Conservation (phyloP, 2,797 vertebrate species). For the Liparis tanakae region DNA sequence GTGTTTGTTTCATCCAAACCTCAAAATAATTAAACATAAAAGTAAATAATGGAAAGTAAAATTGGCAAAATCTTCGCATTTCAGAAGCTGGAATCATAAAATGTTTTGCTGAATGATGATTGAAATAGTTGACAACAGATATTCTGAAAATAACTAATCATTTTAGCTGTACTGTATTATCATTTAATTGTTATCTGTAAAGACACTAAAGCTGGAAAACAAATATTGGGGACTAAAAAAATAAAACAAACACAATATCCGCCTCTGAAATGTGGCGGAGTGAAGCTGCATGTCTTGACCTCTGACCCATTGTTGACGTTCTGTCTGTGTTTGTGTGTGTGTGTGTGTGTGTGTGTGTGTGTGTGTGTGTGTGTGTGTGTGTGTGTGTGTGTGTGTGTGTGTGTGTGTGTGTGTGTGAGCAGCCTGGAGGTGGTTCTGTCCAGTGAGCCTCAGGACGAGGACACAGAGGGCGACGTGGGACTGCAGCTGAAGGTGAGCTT, state of each 20-base stretch:
- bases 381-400: too few species aligned
- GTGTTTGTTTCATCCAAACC: not conserved
- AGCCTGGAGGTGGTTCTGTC: conserved; percentile 89
- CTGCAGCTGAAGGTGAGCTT: conserved; percentile 89
- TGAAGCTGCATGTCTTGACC: not conserved
- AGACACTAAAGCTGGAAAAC: too few species aligned
- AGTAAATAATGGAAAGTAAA: not conserved
- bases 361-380: too few species aligned
- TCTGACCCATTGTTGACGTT: not conserved
- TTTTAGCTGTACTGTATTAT: too few species aligned
- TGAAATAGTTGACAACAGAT: too few species aligned
- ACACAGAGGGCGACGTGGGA: conserved; percentile 85
- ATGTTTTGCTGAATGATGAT: too few species aligned
- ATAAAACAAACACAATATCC: not conserved
- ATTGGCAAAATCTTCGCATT: not conserved
- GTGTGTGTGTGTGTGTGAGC: conserved; percentile 8
- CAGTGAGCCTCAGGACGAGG: conserved; percentile 79
- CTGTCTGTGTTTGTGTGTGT: too few species aligned
- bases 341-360: too few species aligned
- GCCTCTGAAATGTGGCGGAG: not conserved
- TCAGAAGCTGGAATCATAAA: too few species aligned
- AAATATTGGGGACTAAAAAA: too few species aligned
- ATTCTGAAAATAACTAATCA: too few species aligned
- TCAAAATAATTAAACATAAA: not conserved
- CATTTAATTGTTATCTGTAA: too few species aligned